Percentiles rank a stretch among this genome's conserved stretches.
Conservation (phyloP, 1,140 invertebrate genomes). For the Euglossa dilemma region DNA sequence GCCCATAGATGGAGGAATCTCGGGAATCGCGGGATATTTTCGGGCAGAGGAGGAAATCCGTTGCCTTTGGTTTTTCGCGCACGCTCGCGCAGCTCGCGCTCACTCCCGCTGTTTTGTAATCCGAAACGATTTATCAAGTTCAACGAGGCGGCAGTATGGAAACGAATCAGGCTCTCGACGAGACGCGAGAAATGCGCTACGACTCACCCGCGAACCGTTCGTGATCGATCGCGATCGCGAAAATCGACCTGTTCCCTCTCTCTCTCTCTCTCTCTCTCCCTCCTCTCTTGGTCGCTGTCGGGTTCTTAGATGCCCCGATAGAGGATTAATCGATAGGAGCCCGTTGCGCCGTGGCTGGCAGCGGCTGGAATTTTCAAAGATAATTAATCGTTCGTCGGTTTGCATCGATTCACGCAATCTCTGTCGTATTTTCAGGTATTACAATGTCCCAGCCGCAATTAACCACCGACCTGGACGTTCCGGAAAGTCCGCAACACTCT, state of each 20-base stretch:
- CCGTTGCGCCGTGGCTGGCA: not conserved
- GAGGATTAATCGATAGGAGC: not conserved
- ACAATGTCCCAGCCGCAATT: slow-evolving; percentile 67
- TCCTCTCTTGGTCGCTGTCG: too few species aligned
- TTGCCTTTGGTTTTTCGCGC: slow-evolving; percentile 27
- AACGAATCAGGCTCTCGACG: slow-evolving; percentile 44
- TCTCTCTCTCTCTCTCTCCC: too few species aligned
- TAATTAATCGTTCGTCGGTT: not conserved
- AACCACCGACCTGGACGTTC: slow-evolving; percentile 60
- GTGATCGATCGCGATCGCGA: slow-evolving; percentile 56
- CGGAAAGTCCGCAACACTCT: slow-evolving; percentile 63
- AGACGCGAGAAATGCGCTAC: slow-evolving; percentile 34
- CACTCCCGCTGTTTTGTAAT: slow-evolving; percentile 57
- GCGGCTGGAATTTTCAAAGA: not conserved
- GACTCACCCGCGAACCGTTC: slow-evolving; percentile 8
- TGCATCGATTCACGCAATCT: not conserved
- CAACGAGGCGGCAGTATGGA: slow-evolving; percentile 49
- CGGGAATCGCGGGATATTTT: not conserved
- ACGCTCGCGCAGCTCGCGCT: not conserved
- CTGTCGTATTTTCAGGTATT: slow-evolving; percentile 45
- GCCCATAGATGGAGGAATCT: not conserved
- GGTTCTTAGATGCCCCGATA: not conserved
- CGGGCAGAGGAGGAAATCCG: not conserved
- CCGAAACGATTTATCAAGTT: slow-evolving; percentile 54
- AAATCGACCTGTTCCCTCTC: not conserved